Conservation (phyloP, 2,888 invertebrate genomes). For the Cyclophora punctaria region DNA sequence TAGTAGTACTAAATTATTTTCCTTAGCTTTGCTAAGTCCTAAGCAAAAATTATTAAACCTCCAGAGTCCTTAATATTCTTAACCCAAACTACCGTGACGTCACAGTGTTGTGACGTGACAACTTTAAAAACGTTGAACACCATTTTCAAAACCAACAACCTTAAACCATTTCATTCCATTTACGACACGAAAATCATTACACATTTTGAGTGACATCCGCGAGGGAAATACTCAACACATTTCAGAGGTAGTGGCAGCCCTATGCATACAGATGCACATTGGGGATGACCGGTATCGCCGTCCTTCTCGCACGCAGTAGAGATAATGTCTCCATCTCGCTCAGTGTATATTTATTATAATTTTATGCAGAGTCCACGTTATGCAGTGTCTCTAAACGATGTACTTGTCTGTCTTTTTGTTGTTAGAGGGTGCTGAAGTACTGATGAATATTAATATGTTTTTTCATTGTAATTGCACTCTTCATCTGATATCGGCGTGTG, state of each 20-base stretch:
- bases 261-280: slow-evolving; percentile 30
- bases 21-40: no score
- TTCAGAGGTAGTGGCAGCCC: slow-evolving; percentile 19
- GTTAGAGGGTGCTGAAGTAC: slow-evolving; percentile 43
- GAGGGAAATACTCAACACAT: slow-evolving; percentile 19
- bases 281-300: slow-evolving; percentile 33
- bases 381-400: slow-evolving; percentile 56
- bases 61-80: no score
- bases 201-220: slow-evolving; percentile 17
- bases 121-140: no score
- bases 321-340: slow-evolving; percentile 24
- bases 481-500: slow-evolving; percentile 55
- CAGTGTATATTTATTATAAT: slow-evolving; percentile 69
- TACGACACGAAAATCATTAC: background rate
- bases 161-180: slow-evolving; percentile 4
- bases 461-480: slow-evolving; percentile 34
- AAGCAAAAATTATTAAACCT: no score
- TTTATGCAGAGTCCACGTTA: slow-evolving; percentile 64
- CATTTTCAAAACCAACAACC: background rate
- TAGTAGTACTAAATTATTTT: no score
- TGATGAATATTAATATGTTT: slow-evolving; percentile 62
- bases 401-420: slow-evolving; percentile 53
- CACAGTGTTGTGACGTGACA: no score
- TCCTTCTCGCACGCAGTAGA: slow-evolving; percentile 20
- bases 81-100: no score